Conservation (phyloP, 1,140 invertebrate genomes). For the Arion vulgaris region DNA sequence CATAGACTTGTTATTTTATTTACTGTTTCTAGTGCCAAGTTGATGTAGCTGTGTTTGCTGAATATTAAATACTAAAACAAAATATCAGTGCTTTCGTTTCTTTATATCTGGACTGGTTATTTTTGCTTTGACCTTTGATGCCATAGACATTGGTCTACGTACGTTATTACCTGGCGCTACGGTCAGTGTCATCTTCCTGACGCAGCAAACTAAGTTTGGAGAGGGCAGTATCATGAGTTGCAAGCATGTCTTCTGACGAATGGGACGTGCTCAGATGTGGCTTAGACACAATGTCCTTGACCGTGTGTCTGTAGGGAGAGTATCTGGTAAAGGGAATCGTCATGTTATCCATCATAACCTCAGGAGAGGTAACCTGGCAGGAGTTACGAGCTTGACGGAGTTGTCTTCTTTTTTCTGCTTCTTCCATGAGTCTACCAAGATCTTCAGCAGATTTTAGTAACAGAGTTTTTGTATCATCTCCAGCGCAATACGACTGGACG, state of each 20-base stretch:
- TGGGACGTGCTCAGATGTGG: background rate
- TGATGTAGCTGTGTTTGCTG: no score
- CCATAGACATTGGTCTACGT: conserved; percentile 11
- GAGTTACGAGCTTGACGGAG: background rate
- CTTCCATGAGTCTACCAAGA: conserved; percentile 29
- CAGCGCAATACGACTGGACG: conserved; percentile 29
- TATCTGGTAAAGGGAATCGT: conserved; percentile 30
- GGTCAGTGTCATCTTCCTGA: no score
- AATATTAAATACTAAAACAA: no score
- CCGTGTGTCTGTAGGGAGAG: conserved; percentile 34
- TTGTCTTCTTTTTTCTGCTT: conserved; percentile 28
- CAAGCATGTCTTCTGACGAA: background rate
- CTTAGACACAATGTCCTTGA: conserved; percentile 23
- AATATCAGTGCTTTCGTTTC: background rate
- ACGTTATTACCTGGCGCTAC: background rate
- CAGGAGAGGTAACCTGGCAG: background rate
- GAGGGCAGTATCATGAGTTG: background rate
- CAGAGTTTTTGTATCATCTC: background rate
- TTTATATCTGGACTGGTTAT: conserved; percentile 18
- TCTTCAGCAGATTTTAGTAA: conserved; percentile 36
- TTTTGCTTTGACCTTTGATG: background rate
- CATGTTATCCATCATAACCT: background rate
- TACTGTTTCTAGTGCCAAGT: no score
- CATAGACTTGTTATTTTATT: no score
- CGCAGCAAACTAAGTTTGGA: background rate